Evolutionary conservation across 2,113 vertebrate genomes (phyloP), one percentile per base, ranked within the genome.

Genomic region (Heterocephalus glaber): DNA sequence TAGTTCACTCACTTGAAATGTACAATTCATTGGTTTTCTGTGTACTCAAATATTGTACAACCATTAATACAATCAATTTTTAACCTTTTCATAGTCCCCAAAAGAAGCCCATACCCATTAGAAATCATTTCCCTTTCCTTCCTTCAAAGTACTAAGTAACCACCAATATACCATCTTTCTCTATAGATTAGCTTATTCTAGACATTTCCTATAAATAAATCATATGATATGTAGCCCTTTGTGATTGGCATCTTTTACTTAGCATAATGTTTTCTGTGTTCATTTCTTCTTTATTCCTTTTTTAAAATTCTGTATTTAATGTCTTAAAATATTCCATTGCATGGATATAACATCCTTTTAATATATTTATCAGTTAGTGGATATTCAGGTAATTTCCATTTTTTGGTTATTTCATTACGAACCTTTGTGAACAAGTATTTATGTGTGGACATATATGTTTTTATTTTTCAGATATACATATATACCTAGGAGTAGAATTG

Each of bases 241-340:
- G 85, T 90, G 76, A 92, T 61, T 81, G 30, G 19, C 70, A 52
- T 90, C 61, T 95, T 87, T 74, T 80, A 38, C 49, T 79, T 79
- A 72, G 28, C 54, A 74, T 89, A n/a, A 84, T 84, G 86, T 92
- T 92, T 95, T 83, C 76, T 81, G 26, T 16, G 33, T 70, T 90
- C 22, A 77, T 72, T 81, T 13, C 16, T 66, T 60, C 10, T 77
- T 76, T 61, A 66, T 81, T 92, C 22, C 13, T 82, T 89, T 92
- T 65, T 58, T 24, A 1, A 60, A 76, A 76, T n/a, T 56, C 41
- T 72, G 10, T 92, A 65, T 92, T 86, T 77, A 61, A 87, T 44
- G 58, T 44, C 65, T 52, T 35, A 30, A 68, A 66, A 74, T 92
- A 70, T 82, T 80, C 68, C 7, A n/a, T 63, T 68, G 28, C 33